These are phyloP conservation scores for Corydoras maculifer DNA, from an alignment of 2,113 vertebrate genomes.

Conservation along the genomic window DNA sequence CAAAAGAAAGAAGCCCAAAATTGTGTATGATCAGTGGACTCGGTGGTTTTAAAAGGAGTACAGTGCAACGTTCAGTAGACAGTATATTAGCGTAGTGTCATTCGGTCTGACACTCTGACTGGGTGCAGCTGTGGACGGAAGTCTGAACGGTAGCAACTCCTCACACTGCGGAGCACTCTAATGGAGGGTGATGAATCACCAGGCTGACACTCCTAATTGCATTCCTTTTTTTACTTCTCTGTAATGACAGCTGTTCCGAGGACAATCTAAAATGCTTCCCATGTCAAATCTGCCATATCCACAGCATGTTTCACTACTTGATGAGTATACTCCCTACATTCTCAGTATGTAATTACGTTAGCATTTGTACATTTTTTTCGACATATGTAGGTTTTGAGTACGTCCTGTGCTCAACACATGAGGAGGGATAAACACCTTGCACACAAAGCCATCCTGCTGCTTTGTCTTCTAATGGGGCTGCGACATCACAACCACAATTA, in stretches of 20 bases:
- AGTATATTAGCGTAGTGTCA: conserved; percentile 20
- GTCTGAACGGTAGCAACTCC: conserved; percentile 70
- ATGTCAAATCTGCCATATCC: conserved; percentile 82
- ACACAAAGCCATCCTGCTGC: conserved; percentile 40
- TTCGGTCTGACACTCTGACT: conserved; percentile 41
- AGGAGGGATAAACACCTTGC: conserved; percentile 35
- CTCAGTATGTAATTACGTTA: conserved; percentile 12
- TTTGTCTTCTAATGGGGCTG: conserved; percentile 47
- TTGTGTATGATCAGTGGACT: neutral
- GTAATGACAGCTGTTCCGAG: conserved; percentile 88
- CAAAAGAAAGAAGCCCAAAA: neutral
- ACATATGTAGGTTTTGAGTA: conserved; percentile 9
- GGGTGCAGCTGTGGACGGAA: conserved; percentile 75
- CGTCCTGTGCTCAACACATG: conserved; percentile 4
- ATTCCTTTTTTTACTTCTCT: conserved; percentile 76
- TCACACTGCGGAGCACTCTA: conserved; percentile 80
- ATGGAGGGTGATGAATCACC: conserved; percentile 81
- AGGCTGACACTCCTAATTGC: conserved; percentile 88
- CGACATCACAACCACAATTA: conserved; percentile 61
- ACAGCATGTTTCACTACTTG: conserved; percentile 50
- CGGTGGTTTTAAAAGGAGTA: neutral
- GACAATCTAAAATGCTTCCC: conserved; percentile 82
- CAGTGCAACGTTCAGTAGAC: neutral
- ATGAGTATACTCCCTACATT: conserved; percentile 4
- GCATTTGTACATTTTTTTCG: neutral